Evolutionary conservation across 2,888 invertebrate genomes (phyloP).

Genomic region (Dexiosoma caninum): DNA sequence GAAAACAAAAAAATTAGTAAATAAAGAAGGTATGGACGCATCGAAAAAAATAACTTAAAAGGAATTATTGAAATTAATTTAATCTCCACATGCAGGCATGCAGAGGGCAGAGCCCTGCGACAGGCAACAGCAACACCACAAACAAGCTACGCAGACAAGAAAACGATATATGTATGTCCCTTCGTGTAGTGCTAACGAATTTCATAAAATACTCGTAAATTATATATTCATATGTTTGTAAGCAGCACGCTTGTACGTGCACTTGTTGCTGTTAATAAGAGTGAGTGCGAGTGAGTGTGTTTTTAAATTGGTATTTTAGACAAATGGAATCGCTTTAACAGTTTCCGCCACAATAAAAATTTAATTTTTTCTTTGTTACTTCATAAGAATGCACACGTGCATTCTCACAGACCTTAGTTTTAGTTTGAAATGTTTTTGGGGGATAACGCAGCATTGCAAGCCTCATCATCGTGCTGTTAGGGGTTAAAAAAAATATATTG

Average conservation of each 20-base stretch:
- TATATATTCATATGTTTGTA: conserved; percentile 7
- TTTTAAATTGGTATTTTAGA: conserved; percentile 14
- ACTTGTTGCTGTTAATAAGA: conserved; percentile 37
- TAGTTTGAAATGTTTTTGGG: background rate
- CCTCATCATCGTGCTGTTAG: conserved; percentile 18
- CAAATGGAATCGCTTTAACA: background rate
- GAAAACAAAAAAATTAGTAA: no score
- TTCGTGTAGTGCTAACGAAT: conserved; percentile 1
- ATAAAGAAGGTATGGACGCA: no score
- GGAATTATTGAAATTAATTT: conserved; percentile 52
- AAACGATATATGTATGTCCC: no score
- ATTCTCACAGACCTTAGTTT: background rate
- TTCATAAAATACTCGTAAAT: conserved; percentile 18
- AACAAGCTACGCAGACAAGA: background rate
- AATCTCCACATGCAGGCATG: conserved; percentile 56
- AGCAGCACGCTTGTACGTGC: no score
- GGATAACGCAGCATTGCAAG: conserved; percentile 7
- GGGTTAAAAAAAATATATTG: background rate
- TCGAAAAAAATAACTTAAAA: conserved; percentile 18
- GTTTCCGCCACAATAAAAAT: background rate
- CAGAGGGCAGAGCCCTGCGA: conserved; percentile 18
- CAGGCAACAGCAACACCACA: conserved; percentile 16
- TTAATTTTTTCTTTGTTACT: background rate
- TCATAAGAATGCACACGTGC: conserved; percentile 10
- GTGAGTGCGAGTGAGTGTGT: background rate